phyloP scores from a whole-genome alignment of 2,797 vertebrate species.

The Heterohyrax brucei region DNA sequence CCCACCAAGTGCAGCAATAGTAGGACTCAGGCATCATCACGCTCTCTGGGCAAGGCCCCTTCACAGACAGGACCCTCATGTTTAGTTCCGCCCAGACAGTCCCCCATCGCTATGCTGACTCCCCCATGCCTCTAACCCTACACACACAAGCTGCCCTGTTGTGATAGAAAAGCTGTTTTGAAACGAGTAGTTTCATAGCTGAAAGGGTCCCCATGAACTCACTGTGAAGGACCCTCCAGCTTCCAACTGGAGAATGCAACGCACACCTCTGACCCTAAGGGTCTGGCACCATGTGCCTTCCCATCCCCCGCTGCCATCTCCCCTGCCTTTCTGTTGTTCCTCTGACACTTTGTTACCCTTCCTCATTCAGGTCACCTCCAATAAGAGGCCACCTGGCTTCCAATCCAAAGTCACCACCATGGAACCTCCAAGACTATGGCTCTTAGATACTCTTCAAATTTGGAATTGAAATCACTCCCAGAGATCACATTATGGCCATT shows the following conservation, averaged over 20 bases:
- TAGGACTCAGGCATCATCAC: too few species aligned
- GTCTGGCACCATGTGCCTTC: not conserved
- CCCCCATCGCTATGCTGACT: not conserved
- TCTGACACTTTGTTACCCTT: not conserved
- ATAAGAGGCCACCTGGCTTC: not conserved
- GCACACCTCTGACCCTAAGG: not conserved
- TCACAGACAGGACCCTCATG: not conserved
- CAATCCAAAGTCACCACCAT: not conserved
- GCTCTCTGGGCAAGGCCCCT: not conserved
- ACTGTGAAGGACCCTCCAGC: not conserved
- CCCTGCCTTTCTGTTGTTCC: not conserved
- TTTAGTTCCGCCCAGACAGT: not conserved
- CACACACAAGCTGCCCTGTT: not conserved
- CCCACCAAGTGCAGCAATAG: not conserved
- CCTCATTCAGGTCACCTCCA: not conserved
- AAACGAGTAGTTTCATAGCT: not conserved
- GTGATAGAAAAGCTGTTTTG: not conserved
- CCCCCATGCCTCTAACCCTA: fast-evolving
- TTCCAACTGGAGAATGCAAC: not conserved
- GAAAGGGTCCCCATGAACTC: not conserved
- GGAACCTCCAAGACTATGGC: too few species aligned
- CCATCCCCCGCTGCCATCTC: too few species aligned
- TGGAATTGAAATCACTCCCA: too few species aligned
- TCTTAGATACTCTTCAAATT: too few species aligned
- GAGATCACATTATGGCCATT: too few species aligned